Conservation (phyloP, 2,113 vertebrate species). For the Menura novaehollandiae region DNA sequence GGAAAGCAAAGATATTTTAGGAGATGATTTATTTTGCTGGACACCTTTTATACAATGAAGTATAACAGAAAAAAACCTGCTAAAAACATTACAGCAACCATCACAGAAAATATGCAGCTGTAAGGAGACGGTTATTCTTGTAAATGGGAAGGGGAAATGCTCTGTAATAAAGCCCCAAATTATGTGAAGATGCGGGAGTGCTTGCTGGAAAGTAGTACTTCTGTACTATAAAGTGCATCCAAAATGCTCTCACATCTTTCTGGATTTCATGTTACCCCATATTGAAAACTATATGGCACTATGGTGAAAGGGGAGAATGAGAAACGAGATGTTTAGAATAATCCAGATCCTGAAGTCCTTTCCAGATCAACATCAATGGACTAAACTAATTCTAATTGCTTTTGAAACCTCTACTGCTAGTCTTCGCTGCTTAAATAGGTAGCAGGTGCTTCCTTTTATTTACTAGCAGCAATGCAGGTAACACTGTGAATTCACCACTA, state of each 20-base stretch:
- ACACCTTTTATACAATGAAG: not conserved
- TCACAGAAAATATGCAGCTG: not conserved
- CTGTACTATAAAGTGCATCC: not conserved
- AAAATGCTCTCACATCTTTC: not conserved
- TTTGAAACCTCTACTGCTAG: not conserved
- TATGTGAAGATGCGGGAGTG: not conserved
- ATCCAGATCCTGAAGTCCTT: not conserved
- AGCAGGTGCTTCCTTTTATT: not conserved
- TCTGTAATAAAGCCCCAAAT: not conserved
- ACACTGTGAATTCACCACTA: not conserved
- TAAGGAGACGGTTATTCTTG: not conserved
- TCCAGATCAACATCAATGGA: not conserved
- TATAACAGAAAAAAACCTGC: conserved; percentile 1
- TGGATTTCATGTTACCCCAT: not conserved
- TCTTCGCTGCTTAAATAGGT: not conserved
- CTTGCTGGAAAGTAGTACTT: not conserved
- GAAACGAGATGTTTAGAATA: not conserved
- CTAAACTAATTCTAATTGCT: not conserved
- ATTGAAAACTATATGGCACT: not conserved
- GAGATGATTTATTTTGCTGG: not conserved
- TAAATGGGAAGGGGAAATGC: not conserved
- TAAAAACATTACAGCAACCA: conserved; percentile 30
- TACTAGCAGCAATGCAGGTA: not conserved
- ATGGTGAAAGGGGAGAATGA: not conserved
- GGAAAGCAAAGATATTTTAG: not conserved